phyloP scores from a whole-genome alignment of 2,888 invertebrate species.

The Zootermopsis nevadensis region DNA sequence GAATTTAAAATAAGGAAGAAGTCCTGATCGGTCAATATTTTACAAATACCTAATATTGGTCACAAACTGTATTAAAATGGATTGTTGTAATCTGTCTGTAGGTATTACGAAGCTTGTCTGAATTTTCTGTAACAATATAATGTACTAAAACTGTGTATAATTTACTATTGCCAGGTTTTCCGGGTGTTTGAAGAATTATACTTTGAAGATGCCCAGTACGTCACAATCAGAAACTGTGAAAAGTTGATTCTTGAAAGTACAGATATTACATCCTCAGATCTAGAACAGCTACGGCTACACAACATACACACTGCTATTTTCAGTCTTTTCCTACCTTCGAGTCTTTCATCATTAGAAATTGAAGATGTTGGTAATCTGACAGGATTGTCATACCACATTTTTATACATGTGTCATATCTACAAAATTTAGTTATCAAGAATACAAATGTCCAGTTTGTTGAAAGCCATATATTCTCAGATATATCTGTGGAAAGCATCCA shows the following conservation, averaged over 20 bases:
- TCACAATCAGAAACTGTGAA: neutral
- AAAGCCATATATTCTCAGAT: slow-evolving; percentile 6
- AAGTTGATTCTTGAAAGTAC: neutral
- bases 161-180: neutral
- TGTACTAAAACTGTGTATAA: neutral
- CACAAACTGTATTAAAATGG: too few relatives aligned
- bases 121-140: too few relatives aligned
- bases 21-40: too few relatives aligned
- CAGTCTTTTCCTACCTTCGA: neutral
- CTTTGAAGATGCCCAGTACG: neutral
- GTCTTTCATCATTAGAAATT: neutral
- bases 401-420: neutral
- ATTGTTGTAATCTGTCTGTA: too few relatives aligned
- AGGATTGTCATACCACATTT: neutral
- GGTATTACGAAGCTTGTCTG: too few relatives aligned
- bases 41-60: too few relatives aligned
- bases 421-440: slow-evolving; percentile 20
- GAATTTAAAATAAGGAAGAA: too few relatives aligned
- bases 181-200: neutral
- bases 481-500: neutral
- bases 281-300: neutral
- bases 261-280: neutral
- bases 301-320: neutral
- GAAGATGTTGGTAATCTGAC: neutral
- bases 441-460: neutral